Percentiles rank a stretch among this genome's conserved stretches.
Conservation (phyloP, 2,113 vertebrate species). For the Ia io region DNA sequence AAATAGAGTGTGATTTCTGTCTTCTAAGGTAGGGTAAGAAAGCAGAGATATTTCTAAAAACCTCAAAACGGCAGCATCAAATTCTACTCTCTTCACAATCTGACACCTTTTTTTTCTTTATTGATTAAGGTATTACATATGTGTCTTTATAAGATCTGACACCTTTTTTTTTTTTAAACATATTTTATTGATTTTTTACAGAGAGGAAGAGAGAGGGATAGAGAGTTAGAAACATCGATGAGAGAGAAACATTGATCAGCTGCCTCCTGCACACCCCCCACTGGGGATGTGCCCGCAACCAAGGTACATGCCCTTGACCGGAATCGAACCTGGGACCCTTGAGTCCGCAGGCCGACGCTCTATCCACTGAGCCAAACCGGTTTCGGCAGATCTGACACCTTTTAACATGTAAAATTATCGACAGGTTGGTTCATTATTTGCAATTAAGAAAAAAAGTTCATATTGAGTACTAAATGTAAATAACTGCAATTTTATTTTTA, state of each 20-base stretch:
- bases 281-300: too few relatives aligned
- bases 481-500: constrained; percentile 41
- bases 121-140: too few relatives aligned
- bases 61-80: neutral
- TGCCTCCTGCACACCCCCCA: too few relatives aligned
- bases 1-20: neutral
- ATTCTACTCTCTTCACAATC: neutral
- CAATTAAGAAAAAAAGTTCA: neutral
- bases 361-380: too few relatives aligned
- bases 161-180: too few relatives aligned
- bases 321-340: too few relatives aligned
- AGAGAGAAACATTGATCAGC: too few relatives aligned
- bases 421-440: constrained; percentile 7
- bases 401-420: constrained; percentile 30
- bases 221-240: too few relatives aligned
- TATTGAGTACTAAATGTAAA: constrained; percentile 22
- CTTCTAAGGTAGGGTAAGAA: neutral
- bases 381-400: neutral
- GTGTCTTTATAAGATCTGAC: neutral
- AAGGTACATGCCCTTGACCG: too few relatives aligned
- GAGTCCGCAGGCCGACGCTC: too few relatives aligned
- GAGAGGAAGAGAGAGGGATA: too few relatives aligned
- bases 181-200: too few relatives aligned
- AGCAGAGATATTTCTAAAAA: neutral
- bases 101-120: neutral